A percentile compares a stretch with the other conserved stretches of the same genome.
Conservation (phyloP, 2,797 vertebrate genomes). For the Epinephelus coioides region DNA sequence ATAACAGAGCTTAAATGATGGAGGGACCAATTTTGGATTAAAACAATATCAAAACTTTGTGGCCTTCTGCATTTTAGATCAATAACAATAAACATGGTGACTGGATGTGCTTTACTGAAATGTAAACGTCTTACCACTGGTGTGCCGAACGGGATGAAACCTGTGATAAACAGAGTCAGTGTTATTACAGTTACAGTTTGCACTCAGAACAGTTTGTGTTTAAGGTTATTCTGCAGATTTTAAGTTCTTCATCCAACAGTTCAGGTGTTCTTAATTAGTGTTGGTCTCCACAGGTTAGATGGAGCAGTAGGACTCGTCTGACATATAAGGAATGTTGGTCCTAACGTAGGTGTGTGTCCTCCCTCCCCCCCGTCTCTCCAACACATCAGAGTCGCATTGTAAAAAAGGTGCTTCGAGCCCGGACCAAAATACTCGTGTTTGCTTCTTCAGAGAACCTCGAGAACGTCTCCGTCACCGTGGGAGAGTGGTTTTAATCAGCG, state of each 20-base stretch:
- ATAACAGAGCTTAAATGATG: too few species aligned
- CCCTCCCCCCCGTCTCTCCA: neutral
- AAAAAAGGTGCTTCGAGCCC: constrained; percentile 67
- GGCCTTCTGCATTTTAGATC: neutral
- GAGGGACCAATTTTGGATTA: neutral
- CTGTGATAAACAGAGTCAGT: constrained; percentile 71
- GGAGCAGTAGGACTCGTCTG: neutral
- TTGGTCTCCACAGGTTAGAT: neutral
- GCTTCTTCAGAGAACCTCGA: constrained; percentile 52
- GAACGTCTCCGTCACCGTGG: constrained; percentile 67
- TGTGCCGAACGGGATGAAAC: constrained; percentile 96
- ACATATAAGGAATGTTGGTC: constrained; percentile 3
- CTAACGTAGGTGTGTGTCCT: neutral
- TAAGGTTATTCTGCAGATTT: too few species aligned
- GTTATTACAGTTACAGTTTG: neutral
- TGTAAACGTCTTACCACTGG: constrained; percentile 90
- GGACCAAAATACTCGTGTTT: constrained; percentile 70
- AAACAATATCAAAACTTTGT: neutral
- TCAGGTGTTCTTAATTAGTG: too few species aligned
- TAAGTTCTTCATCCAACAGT: too few species aligned
- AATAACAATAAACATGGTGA: neutral
- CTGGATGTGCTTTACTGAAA: neutral
- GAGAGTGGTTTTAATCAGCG: constrained; percentile 84
- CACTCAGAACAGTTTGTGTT: neutral
- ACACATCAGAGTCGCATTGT: neutral